These are phyloP conservation scores for Parapristionchus giblindavisi DNA, from an alignment of 2,888 invertebrate genomes.

Conservation along the genomic window DNA sequence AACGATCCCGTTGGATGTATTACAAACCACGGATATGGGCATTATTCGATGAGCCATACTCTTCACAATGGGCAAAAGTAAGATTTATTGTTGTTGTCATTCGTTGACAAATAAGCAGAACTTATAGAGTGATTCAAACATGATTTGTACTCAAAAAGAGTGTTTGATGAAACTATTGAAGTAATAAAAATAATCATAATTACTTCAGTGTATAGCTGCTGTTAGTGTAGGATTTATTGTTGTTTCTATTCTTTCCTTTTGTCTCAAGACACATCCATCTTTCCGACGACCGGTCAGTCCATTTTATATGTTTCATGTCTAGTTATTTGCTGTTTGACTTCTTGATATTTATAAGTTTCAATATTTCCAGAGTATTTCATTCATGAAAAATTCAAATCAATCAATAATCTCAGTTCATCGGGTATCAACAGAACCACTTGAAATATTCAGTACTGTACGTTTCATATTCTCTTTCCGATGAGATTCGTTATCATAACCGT, in stretches of 20 bases:
- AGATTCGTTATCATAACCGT: neutral
- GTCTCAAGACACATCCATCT: constrained; percentile 94
- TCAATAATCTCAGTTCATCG: no score
- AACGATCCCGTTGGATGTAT: constrained; percentile 82
- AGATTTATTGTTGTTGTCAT: neutral
- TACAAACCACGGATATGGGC: constrained; percentile 98
- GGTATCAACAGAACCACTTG: no score
- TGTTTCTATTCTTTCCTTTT: constrained; percentile 92
- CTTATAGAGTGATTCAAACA: no score
- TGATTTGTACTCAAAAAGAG: neutral
- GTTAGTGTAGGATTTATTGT: constrained; percentile 95
- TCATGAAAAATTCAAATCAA: constrained; percentile 1
- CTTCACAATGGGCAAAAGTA: constrained; percentile 96
- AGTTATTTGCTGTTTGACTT: neutral
- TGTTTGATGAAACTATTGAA: neutral
- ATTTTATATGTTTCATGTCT: no score
- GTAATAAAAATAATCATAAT: constrained; percentile 6
- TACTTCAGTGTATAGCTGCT: constrained; percentile 87
- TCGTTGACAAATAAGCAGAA: neutral
- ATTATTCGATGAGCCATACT: constrained; percentile 98
- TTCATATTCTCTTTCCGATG: neutral
- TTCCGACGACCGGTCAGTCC: constrained; percentile 77
- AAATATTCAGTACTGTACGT: neutral
- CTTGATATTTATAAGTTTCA: neutral
- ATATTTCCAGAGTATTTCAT: neutral